Evolutionary conservation across 2,888 invertebrate genomes (phyloP), one percentile per base, ranked within the genome.

Genomic region (Helobdella robusta): DNA sequence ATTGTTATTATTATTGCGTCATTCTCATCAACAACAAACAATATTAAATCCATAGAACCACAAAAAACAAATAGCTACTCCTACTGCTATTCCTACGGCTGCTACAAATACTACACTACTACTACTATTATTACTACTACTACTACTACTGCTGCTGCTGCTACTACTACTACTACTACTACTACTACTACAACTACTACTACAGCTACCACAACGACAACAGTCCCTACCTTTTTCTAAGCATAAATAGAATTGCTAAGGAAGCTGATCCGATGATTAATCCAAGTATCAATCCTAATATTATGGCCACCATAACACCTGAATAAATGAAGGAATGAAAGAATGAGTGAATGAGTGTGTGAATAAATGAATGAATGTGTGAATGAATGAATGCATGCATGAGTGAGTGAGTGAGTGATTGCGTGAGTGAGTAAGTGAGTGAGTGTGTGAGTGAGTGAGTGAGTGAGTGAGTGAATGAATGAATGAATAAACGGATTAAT

Each of bases 271-370:
- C 65, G 36, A 65, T 52, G 60, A 60, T 36, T 8, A 65, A 44
- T 15, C 65, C 65, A 4, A 65, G 52, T 25, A 65, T 52, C 25
- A 65, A 44, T 20, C 65, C 65, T 52, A 65, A 44, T 8, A 60
- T 30, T 32, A 65, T 60, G 20, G 65, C 65, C n/a, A 65, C 48
- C 8, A 65, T 35, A 30, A 65, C 60, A 44, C 65, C 65, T 65
- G 52, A 8, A 2, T n/a, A 23, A 61, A 23, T 52, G 11, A 8
- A 52, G 18, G 20, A 11, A 8, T 52, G 20, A 52, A 52, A 15
- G n/a, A 11, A 40, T n/a, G 44, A 11, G n/a, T n/a, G n/a, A 11
- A n/a, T n/a, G 11, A 15, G 11, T 40, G 44, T n/a, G 44, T n/a
- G n/a, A 15, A n/a, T n/a, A n/a, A 4, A 2, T 32, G 1, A 32